phyloP scores from a whole-genome alignment of 2,113 vertebrate genomes.

The Ramphastos sulfuratus region DNA sequence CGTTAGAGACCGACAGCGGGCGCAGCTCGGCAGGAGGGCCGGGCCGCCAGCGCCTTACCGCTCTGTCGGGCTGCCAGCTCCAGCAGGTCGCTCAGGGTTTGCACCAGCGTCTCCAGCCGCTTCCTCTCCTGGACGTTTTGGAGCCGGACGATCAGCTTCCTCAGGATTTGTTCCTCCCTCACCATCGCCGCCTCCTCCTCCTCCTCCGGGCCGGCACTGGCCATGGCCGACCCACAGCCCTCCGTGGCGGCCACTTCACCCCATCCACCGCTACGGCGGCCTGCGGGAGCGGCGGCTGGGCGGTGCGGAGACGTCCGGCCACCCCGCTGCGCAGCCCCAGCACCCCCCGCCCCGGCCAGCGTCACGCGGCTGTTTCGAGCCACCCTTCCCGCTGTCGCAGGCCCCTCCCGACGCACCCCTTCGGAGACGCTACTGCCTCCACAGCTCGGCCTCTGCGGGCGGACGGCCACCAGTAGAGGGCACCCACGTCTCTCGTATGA shows the following conservation, averaged over 20 bases:
- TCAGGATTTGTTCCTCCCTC: conserved; percentile 78
- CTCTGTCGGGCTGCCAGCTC: conserved; percentile 78
- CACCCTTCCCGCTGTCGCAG: background rate
- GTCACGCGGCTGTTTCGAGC: background rate
- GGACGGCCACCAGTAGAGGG: background rate
- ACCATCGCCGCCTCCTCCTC: conserved; percentile 76
- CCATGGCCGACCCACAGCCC: conserved; percentile 50
- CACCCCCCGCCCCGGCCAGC: background rate
- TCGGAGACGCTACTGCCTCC: background rate
- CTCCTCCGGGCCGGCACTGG: conserved; percentile 12
- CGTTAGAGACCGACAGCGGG: background rate
- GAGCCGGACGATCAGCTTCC: conserved; percentile 87
- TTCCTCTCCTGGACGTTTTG: conserved; percentile 84
- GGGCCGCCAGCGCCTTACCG: conserved; percentile 74
- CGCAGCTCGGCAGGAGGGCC: background rate
- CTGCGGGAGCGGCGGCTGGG: background rate
- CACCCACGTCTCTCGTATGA: background rate
- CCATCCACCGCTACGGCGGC: background rate
- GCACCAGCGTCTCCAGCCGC: conserved; percentile 82
- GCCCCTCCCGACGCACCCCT: background rate
- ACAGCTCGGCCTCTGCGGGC: background rate
- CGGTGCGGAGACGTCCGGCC: background rate
- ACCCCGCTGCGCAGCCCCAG: background rate
- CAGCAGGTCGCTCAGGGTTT: conserved; percentile 88
- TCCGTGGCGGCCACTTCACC: background rate